phyloP scores from a whole-genome alignment of 2,797 vertebrate species.

The Manis crassicaudata region DNA sequence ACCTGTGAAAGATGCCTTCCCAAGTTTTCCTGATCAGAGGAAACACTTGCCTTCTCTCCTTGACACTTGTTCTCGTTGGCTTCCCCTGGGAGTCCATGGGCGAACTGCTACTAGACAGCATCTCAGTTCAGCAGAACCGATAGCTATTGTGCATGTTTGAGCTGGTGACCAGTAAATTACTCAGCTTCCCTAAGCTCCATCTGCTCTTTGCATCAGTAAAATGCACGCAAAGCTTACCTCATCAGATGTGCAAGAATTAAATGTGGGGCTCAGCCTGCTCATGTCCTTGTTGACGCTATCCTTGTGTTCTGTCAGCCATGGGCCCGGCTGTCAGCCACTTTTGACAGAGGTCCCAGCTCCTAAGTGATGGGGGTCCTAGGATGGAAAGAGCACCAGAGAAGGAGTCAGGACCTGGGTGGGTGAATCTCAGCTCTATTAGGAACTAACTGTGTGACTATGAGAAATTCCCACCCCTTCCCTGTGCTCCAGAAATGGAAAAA shows the following conservation, averaged over 20 bases:
- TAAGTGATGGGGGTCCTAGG: not conserved
- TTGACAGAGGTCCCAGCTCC: not conserved
- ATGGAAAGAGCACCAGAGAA: not conserved
- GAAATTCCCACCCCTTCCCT: not conserved
- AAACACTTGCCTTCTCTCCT: not conserved
- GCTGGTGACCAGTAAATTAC: not conserved
- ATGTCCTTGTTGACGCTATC: not conserved
- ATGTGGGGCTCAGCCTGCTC: rapidly evolving
- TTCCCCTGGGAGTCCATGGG: not conserved
- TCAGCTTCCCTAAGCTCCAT: not conserved
- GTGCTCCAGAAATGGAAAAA: not conserved
- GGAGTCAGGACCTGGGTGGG: not conserved
- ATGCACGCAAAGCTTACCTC: not conserved
- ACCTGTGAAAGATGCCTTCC: not conserved
- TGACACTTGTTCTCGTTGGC: rapidly evolving
- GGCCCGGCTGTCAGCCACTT: not conserved
- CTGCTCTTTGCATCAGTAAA: not conserved
- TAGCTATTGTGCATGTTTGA: not conserved
- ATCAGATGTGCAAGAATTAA: not conserved
- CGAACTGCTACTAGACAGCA: not conserved
- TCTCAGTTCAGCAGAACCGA: not conserved
- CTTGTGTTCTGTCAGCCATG: rapidly evolving
- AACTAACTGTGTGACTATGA: too few relatives aligned
- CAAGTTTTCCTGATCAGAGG: not conserved
- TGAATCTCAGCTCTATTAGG: not conserved